Conservation (phyloP, 2,888 invertebrate genomes). For the Trachelus stipa region DNA sequence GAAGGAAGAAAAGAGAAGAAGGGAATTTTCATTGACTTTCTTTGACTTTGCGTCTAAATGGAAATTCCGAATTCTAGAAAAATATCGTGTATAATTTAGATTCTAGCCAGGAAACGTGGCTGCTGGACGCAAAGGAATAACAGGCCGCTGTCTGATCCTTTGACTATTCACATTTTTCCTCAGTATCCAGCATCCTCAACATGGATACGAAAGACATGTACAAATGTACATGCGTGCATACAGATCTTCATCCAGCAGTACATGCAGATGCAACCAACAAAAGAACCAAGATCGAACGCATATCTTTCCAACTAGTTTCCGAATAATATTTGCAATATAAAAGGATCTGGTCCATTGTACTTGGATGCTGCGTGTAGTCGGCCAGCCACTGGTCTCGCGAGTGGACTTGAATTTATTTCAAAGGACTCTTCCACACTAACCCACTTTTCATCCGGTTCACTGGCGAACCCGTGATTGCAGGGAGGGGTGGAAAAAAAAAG, state of each 20-base stretch:
- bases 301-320: constrained; percentile 36
- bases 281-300: constrained; percentile 40
- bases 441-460: constrained; percentile 26
- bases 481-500: not conserved
- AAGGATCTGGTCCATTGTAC: constrained; percentile 20
- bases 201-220: too few relatives aligned
- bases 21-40: not conserved
- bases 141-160: not conserved
- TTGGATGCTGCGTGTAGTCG: constrained; percentile 10
- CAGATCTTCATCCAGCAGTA: not conserved
- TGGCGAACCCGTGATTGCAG: not conserved
- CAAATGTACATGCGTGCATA: too few relatives aligned
- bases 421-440: constrained; percentile 26
- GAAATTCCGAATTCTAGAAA: not conserved
- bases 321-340: constrained; percentile 31
- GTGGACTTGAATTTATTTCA: constrained; percentile 32
- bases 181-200: not conserved
- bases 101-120: not conserved
- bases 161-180: not conserved
- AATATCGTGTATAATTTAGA: not conserved
- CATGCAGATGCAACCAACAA: constrained; percentile 19
- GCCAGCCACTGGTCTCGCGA: constrained; percentile 10
- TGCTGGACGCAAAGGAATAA: not conserved
- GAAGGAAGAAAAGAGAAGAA: not conserved
- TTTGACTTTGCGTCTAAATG: not conserved